phyloP scores from a whole-genome alignment of 1,140 invertebrate species.

The Formica selysi region DNA sequence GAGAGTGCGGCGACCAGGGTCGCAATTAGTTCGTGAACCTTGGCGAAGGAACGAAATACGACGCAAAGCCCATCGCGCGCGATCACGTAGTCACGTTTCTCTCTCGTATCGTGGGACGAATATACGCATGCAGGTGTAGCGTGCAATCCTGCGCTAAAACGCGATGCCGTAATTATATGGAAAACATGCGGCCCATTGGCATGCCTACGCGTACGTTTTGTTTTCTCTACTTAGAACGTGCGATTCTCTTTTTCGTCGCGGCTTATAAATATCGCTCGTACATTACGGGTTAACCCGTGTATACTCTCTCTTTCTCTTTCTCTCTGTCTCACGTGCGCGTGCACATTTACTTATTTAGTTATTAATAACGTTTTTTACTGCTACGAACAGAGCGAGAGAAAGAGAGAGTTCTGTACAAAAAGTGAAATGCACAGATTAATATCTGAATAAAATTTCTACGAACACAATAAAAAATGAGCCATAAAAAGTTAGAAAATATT shows the following conservation, averaged over 20 bases:
- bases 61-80: constrained; percentile 32
- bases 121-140: constrained; percentile 5
- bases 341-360: constrained; percentile 37
- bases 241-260: constrained; percentile 35
- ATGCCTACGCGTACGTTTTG: constrained; percentile 39
- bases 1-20: constrained; percentile 38
- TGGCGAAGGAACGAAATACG: constrained; percentile 39
- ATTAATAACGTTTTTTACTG: constrained; percentile 38
- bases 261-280: constrained; percentile 22
- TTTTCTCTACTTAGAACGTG: constrained; percentile 45
- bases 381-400: background rate
- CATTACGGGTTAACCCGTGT: background rate
- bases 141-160: constrained; percentile 18
- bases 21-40: constrained; percentile 54
- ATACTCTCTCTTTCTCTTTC: background rate
- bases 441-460: background rate
- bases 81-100: constrained; percentile 34
- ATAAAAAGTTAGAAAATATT: background rate
- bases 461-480: background rate
- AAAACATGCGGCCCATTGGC: constrained; percentile 35
- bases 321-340: background rate
- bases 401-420: background rate
- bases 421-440: background rate
- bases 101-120: constrained; percentile 35
- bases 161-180: constrained; percentile 33